Evolutionary conservation across 1,140 invertebrate genomes (phyloP), one percentile per base, ranked within the genome.

Genomic region (Meloidogyne hapla): DNA sequence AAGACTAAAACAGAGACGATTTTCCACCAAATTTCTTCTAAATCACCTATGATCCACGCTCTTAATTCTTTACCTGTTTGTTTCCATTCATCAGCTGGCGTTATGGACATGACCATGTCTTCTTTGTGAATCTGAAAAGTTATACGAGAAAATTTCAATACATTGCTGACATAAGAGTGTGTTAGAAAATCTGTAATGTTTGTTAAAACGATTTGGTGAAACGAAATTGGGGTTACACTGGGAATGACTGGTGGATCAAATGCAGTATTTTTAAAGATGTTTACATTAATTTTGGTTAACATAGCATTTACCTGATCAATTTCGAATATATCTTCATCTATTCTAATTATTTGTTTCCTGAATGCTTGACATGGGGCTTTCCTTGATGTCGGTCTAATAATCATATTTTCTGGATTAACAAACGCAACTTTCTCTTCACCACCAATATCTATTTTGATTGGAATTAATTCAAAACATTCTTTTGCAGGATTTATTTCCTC

Each of bases 401-500:
- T 68, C 66, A 68, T 68, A 40, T 33, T 68, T 9, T 33, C n/a
- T 4, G 66, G 66, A 68, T 68, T n/a, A 0, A 68, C 21, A 68
- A 68, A 68, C 0, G 66, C 66, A 33, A 68, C 26, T 8, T 10
- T 15, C 9, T 68, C 9, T 15, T 10, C 45, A 21, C 21, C 66
- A 25, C 23, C 45, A 33, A 68, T 68, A 4, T 68, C 66, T 21
- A 68, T 68, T 68, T 26, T 68, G 25, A 68, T 68, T 10, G 66
- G 66, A 0, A 68, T 18, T 6, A 25, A 26, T 12, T 68, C 66
- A 26, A 68, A 68, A 21, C 66, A 68, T 4, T 26, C 23, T n/a
- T 26, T 68, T 1, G 1, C 66, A 2, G 66, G 66, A 68, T 68
- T 68, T 68, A 21, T 21, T 68, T 68, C 66, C 66, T 68, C 66